Conservation (phyloP, 2,888 invertebrate species). For the Macrosiphum euphorbiae region DNA sequence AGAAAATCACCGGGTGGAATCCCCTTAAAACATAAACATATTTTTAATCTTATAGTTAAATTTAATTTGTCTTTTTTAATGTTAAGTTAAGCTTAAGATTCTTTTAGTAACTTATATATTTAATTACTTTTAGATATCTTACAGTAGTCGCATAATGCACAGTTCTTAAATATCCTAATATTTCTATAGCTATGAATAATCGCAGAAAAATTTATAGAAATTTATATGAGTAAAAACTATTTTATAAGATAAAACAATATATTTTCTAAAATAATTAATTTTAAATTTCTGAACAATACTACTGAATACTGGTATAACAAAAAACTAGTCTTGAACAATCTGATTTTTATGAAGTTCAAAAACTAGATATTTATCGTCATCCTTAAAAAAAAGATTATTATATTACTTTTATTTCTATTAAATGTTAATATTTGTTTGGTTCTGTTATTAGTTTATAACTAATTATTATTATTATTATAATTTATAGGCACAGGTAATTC, state of each 20-base stretch:
- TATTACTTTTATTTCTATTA: neutral
- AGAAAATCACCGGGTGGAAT: too few species aligned
- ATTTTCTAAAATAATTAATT: too few species aligned
- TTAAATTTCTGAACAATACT: too few species aligned
- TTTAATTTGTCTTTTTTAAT: neutral
- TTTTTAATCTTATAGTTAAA: neutral
- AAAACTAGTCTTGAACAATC: neutral
- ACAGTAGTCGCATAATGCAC: constrained; percentile 54
- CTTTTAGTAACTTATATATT: constrained; percentile 38
- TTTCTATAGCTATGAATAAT: neutral
- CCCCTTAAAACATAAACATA: neutral
- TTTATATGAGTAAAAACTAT: neutral
- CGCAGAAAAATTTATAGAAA: neutral
- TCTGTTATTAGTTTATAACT: neutral
- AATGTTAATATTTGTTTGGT: neutral
- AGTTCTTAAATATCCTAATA: constrained; percentile 14
- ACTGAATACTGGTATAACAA: neutral
- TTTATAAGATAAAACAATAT: neutral
- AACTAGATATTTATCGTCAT: neutral
- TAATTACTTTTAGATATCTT: constrained; percentile 55
- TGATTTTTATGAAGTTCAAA: neutral
- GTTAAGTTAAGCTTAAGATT: neutral
- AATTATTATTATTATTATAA: too few species aligned
- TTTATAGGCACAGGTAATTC: neutral
- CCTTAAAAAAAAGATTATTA: neutral